Evolutionary conservation across 2,888 invertebrate species (phyloP), one percentile per base, ranked within the genome.

Genomic region (Xanthorhoe designata): DNA sequence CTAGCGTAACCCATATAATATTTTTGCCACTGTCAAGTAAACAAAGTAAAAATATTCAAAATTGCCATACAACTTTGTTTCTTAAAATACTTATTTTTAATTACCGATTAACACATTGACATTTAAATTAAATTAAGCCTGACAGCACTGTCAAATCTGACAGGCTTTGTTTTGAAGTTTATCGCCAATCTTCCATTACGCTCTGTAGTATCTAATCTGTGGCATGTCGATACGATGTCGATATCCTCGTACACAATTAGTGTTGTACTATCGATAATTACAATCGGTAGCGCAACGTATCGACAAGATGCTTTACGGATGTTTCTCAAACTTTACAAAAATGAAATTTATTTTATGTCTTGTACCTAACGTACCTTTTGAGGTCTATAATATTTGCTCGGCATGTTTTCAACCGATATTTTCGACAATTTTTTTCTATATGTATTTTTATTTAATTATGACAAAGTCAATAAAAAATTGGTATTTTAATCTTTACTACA

Each of bases 181-280:
- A 79, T 81, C 80, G 71, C 69, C 61, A 61, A 66, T 65, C 66
- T 68, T 68, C 64, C 77, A 77, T 78, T 78, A 77, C 77, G 77
- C 82, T 79, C 82, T 80, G 79, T 75, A 32, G 60, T 63, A 52
- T 63, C 53, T 64, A 64, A 66, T 66, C 72, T 64, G 68, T 61
- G 75, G 75, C 62, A 65, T 70, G 72, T 76, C 80, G 85, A 82
- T 68, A 56, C 32, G 56, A 70, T 49, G 56, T 64, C 57, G 74
- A 74, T 85, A 86, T 75, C 80, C 79, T 75, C 78, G 78, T 78
- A 77, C 83, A 83, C 85, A 88, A 87, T 88, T 87, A 87, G 88
- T 85, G 83, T 72, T 81, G 82, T 80, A 69, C 85, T 90, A 90
- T 91, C 90, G 89, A 87, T 90, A 90, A 91, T 91, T 90, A 87